Evolutionary conservation across 2,113 vertebrate species (phyloP).

Genomic region (Alces alces): DNA sequence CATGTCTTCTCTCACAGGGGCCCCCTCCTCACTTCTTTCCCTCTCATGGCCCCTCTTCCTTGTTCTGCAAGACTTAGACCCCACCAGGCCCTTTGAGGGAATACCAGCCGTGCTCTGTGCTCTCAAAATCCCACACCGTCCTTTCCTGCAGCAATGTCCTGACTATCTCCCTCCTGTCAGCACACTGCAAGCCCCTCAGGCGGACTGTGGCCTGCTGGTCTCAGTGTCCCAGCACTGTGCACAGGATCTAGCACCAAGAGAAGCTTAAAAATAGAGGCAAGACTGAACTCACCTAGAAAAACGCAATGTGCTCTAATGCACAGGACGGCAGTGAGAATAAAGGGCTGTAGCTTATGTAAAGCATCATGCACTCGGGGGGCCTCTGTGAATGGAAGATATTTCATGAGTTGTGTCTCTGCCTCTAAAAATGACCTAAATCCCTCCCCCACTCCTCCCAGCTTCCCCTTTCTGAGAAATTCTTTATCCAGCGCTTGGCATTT

Average conservation of each 20-base stretch:
- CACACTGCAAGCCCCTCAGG: too few species aligned
- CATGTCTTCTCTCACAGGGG: neutral
- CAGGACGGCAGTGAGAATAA: neutral
- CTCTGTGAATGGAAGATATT: neutral
- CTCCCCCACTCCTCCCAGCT: neutral
- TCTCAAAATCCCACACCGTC: too few species aligned
- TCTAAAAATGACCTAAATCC: neutral
- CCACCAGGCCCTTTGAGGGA: neutral
- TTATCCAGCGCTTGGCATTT: neutral
- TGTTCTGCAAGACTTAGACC: neutral
- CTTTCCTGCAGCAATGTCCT: neutral
- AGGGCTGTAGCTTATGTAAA: neutral
- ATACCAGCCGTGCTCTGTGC: neutral
- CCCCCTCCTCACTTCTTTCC: neutral
- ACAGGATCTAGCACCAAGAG: neutral
- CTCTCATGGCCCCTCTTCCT: fast-evolving
- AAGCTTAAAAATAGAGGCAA: neutral
- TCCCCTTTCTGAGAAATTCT: neutral
- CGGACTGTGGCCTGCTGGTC: fast-evolving
- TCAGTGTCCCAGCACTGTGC: neutral
- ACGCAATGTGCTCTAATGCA: neutral
- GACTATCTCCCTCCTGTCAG: neutral
- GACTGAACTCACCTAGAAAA: neutral
- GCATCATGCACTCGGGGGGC: neutral
- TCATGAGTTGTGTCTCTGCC: neutral